phyloP scores from a whole-genome alignment of 2,797 vertebrate species.

The Pipistrellus nathusii region DNA sequence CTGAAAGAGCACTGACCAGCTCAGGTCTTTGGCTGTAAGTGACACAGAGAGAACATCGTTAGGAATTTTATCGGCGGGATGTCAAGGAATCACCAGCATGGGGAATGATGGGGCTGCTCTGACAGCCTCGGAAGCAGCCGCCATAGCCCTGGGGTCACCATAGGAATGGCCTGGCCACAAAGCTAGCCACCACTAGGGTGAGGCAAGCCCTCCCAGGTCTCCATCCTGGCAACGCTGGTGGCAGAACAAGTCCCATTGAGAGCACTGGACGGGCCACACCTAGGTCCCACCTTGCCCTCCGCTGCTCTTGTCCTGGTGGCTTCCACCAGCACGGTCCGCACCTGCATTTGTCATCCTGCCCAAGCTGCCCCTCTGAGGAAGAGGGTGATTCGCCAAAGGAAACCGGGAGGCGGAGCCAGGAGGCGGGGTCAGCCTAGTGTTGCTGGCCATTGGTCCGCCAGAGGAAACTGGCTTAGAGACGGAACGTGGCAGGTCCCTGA shows the following conservation, averaged over 20 bases:
- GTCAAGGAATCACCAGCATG: neutral
- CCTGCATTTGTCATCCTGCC: too few relatives aligned
- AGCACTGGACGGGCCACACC: neutral
- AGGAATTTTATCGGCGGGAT: neutral
- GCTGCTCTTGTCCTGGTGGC: neutral
- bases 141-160: neutral
- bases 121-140: neutral
- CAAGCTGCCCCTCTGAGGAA: neutral
- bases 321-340: neutral
- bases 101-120: neutral
- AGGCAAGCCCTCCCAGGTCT: neutral
- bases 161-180: accelerated
- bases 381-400: neutral
- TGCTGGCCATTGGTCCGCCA: neutral
- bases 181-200: neutral
- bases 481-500: neutral
- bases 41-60: neutral
- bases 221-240: neutral
- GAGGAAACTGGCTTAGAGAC: neutral
- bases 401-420: neutral
- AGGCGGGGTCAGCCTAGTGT: neutral
- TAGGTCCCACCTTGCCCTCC: neutral
- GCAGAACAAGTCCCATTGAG: neutral
- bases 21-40: neutral
- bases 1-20: neutral